phyloP scores from a whole-genome alignment of 2,888 invertebrate species.

The Mechanitis messenoides region DNA sequence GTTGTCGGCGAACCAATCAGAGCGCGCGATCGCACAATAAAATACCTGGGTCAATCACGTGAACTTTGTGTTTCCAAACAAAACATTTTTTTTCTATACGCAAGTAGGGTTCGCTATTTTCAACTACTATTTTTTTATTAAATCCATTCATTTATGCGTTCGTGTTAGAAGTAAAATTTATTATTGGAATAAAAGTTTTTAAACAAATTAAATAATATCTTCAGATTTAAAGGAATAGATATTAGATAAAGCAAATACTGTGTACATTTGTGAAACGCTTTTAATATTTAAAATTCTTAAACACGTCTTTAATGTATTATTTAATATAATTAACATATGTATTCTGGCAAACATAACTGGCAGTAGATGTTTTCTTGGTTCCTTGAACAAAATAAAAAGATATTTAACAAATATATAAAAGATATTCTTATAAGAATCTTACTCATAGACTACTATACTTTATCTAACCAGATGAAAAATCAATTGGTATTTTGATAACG shows the following conservation, averaged over 20 bases:
- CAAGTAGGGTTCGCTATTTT: constrained; percentile 24
- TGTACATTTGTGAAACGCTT: constrained; percentile 82
- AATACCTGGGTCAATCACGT: constrained; percentile 81
- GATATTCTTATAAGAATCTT: constrained; percentile 13
- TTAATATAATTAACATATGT: constrained; percentile 80
- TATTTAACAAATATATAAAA: background rate
- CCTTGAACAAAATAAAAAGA: constrained; percentile 68
- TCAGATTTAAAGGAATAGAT: background rate
- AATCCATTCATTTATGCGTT: background rate
- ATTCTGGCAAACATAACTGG: constrained; percentile 82
- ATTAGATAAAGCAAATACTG: constrained; percentile 39
- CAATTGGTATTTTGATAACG: too few species aligned
- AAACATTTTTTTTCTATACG: constrained; percentile 71
- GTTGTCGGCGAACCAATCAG: constrained; percentile 68
- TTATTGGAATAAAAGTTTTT: background rate
- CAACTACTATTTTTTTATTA: constrained; percentile 12
- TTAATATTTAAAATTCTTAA: constrained; percentile 80
- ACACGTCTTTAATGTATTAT: constrained; percentile 79
- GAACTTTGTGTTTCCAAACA: constrained; percentile 84
- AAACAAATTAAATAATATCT: background rate
- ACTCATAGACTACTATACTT: too few species aligned
- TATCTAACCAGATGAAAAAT: background rate
- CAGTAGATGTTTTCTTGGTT: constrained; percentile 80
- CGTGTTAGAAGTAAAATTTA: background rate
- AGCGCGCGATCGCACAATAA: constrained; percentile 60